Conservation (phyloP, 2,888 invertebrate species). For the Oasisia sp. region DNA sequence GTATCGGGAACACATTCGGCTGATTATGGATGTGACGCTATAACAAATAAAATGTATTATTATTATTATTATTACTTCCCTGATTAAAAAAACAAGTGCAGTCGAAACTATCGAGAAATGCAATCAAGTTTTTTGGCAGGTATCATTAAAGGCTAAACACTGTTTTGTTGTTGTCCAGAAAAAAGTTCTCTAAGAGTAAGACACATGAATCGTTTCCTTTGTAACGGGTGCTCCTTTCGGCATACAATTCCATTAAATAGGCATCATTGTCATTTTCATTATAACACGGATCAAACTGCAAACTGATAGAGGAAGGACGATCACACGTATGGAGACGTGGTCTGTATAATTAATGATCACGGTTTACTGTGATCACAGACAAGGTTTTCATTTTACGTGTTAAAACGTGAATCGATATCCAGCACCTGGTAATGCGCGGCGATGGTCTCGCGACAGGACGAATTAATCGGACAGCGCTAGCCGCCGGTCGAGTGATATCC, state of each 20-base stretch:
- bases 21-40: no score
- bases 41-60: no score
- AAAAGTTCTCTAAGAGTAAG: background rate
- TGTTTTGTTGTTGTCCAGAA: background rate
- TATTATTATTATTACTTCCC: no score
- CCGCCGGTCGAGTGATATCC: background rate
- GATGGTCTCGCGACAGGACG: background rate
- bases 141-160: no score
- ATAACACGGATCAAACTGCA: background rate
- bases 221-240: background rate
- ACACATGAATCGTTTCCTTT: background rate
- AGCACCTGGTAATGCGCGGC: background rate
- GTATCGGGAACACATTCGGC: no score
- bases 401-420: background rate
- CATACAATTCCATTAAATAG: background rate
- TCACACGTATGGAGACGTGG: background rate
- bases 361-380: background rate
- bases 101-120: no score
- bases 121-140: no score
- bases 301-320: background rate
- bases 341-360: background rate
- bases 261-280: background rate
- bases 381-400: background rate
- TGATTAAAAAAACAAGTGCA: no score
- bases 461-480: background rate